phyloP scores from a whole-genome alignment of 2,113 vertebrate genomes.

The Lates calcarifer region DNA sequence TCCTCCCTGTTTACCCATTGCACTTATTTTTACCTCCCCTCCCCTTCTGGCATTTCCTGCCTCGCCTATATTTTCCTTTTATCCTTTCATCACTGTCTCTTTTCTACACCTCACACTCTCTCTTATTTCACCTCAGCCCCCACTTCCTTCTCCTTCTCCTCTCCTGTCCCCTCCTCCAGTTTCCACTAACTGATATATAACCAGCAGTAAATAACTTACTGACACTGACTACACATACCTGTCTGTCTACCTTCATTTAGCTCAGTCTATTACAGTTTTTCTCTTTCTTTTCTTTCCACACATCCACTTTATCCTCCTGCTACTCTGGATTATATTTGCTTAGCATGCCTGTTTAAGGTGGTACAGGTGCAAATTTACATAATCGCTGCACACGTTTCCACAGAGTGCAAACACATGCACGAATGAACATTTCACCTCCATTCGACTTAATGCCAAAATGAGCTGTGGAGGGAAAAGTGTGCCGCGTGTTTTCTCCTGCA shows the following conservation, averaged over 20 bases:
- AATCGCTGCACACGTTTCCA: conserved; percentile 30
- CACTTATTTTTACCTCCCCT: conserved; percentile 40
- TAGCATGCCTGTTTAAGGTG: neutral
- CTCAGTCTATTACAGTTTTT: neutral
- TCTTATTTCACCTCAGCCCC: neutral
- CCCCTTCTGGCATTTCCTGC: conserved; percentile 14
- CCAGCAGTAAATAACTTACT: conserved; percentile 39
- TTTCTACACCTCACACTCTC: conserved; percentile 4
- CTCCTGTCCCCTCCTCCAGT: neutral
- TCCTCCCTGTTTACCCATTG: conserved; percentile 37
- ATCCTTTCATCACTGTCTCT: conserved; percentile 31
- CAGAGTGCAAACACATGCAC: conserved; percentile 13
- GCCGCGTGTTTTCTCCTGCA: neutral
- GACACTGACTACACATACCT: neutral
- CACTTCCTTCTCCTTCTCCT: neutral
- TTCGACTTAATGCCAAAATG: conserved; percentile 17
- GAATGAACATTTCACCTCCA: neutral
- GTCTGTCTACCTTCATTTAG: neutral
- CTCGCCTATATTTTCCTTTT: conserved; percentile 23
- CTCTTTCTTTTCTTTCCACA: neutral
- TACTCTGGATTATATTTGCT: neutral
- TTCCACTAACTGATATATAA: conserved; percentile 20
- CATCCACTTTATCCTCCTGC: neutral
- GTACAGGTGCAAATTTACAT: conserved; percentile 51
- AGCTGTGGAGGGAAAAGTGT: neutral